These are phyloP conservation scores for Leptinotarsa defecta DNA, from an alignment of 1,140 invertebrate genomes.

Conservation along the genomic window DNA sequence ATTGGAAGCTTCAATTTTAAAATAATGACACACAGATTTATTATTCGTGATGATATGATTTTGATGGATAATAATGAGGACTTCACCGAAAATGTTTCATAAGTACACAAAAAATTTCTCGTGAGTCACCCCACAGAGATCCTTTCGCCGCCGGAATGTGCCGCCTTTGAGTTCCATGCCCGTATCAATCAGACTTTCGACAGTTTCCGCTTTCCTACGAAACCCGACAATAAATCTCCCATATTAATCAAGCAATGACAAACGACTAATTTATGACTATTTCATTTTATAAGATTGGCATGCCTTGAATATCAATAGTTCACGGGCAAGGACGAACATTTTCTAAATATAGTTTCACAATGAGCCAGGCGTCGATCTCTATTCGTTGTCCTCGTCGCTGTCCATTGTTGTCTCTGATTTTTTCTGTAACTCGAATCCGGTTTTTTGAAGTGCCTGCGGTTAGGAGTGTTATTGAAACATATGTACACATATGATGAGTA, in stretches of 20 bases:
- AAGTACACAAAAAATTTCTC: no score
- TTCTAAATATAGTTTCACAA: conserved; percentile 7
- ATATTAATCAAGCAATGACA: conserved; percentile 7
- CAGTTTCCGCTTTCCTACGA: conserved; percentile 7
- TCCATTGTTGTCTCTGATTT: conserved; percentile 16
- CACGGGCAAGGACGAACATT: conserved; percentile 13
- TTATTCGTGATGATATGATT: no score
- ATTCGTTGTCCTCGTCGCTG: not conserved
- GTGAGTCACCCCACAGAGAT: no score
- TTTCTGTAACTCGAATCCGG: conserved; percentile 2
- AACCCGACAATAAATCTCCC: conserved; percentile 10
- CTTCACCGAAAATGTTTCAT: no score
- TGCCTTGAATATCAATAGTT: conserved; percentile 20
- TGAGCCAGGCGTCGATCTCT: not conserved
- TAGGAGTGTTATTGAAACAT: no score
- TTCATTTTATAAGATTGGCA: conserved; percentile 21
- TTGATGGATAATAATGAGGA: no score
- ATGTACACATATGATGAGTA: no score
- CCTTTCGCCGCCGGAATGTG: not conserved
- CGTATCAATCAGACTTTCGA: not conserved
- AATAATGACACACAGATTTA: no score
- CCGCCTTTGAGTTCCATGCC: not conserved
- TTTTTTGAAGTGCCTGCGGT: not conserved
- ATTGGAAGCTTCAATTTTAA: no score
- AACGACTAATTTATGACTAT: conserved; percentile 20